A percentile compares a stretch with the other conserved stretches of the same genome.
Conservation (phyloP, 1,140 invertebrate genomes). For the Eriosoma lanigerum region DNA sequence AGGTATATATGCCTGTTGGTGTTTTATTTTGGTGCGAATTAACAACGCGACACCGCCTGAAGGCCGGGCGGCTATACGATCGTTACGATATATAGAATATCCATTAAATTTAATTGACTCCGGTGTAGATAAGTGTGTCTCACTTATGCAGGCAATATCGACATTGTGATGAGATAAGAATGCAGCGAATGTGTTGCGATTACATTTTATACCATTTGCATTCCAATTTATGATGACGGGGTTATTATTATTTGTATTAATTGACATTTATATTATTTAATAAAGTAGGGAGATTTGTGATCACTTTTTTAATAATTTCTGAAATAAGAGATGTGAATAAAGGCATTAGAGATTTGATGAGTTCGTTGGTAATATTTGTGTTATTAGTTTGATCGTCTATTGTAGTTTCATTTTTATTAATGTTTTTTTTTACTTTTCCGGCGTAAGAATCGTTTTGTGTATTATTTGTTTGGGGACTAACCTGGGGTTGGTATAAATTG, state of each 20-base stretch:
- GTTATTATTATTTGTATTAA: conserved; percentile 5
- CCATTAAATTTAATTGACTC: conserved; percentile 6
- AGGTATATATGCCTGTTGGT: conserved; percentile 14
- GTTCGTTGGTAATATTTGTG: background rate
- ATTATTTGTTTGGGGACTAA: background rate
- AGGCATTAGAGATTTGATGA: conserved; percentile 3
- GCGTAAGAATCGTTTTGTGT: background rate
- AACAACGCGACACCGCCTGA: background rate
- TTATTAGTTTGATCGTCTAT: background rate
- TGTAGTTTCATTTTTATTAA: background rate
- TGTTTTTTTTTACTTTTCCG: background rate
- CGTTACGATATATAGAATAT: background rate
- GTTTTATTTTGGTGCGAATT: conserved; percentile 20
- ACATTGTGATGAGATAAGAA: conserved; percentile 19
- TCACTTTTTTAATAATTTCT: conserved; percentile 21
- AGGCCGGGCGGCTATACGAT: background rate
- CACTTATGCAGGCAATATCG: background rate
- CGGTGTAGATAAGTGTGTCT: background rate
- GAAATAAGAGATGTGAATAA: background rate
- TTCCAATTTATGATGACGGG: conserved; percentile 25
- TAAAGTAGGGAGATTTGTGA: background rate
- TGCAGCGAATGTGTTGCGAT: background rate
- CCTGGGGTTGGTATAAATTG: background rate
- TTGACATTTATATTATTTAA: conserved; percentile 15
- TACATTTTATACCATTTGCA: conserved; percentile 24